These are phyloP conservation scores for Yasuhikotakia modesta DNA, from an alignment of 2,797 vertebrate genomes.

Conservation along the genomic window DNA sequence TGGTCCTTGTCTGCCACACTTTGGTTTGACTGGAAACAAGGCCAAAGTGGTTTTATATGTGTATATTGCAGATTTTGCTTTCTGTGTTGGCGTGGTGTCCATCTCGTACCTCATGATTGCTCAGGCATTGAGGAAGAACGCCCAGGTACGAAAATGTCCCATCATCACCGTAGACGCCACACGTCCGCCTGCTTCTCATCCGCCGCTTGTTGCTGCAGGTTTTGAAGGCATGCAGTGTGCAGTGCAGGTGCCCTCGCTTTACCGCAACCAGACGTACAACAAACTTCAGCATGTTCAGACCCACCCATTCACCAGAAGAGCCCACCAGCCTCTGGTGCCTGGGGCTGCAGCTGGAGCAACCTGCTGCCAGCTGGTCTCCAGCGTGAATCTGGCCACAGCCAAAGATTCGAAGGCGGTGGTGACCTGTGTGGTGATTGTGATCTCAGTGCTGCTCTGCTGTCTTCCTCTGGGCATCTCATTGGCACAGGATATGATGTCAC, in stretches of 20 bases:
- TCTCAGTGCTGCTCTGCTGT: conserved; percentile 92
- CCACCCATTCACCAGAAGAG: conserved; percentile 74
- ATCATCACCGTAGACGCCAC: conserved; percentile 79
- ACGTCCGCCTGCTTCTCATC: conserved; percentile 72
- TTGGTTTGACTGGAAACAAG: conserved; percentile 78
- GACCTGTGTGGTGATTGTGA: conserved; percentile 90
- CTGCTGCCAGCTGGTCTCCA: conserved; percentile 84
- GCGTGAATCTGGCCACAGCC: conserved; percentile 85
- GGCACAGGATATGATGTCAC: conserved; percentile 84
- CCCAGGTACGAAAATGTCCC: conserved; percentile 84
- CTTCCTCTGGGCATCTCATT: conserved; percentile 89
- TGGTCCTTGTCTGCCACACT: conserved; percentile 89
- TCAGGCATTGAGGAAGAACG: conserved; percentile 84
- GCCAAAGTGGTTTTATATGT: conserved; percentile 85
- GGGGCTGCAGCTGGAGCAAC: conserved; percentile 76
- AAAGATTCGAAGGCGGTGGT: conserved; percentile 93
- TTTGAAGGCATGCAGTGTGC: conserved; percentile 80
- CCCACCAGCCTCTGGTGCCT: conserved; percentile 67
- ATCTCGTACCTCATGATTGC: conserved; percentile 93
- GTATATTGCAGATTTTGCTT: conserved; percentile 90
- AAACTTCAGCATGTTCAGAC: conserved; percentile 83
- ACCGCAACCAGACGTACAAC: conserved; percentile 88
- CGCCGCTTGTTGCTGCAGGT: conserved; percentile 75
- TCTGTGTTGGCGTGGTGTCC: conserved; percentile 89
- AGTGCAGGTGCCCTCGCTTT: conserved; percentile 80